Percentiles rank a stretch among this genome's conserved stretches.
phyloP scores from a whole-genome alignment of 64 coral and sea anemone genomes.

The Orbicella faveolata region DNA sequence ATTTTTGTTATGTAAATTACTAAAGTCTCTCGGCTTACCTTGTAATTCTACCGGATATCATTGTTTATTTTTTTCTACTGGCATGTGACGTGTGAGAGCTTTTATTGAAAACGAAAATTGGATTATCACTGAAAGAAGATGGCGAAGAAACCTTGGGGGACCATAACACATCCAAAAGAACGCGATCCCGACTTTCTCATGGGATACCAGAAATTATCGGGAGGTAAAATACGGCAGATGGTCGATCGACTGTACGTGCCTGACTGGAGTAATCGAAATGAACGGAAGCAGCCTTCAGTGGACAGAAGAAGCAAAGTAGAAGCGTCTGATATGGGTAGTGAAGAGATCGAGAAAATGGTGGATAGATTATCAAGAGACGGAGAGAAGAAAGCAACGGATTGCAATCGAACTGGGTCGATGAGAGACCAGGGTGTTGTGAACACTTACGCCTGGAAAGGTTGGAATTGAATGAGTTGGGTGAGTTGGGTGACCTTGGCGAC shows the following conservation, averaged over 20 bases:
- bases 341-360: constrained; percentile 72
- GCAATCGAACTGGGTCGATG: constrained; percentile 94
- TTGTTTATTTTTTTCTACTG: background rate
- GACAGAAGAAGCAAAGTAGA: constrained; percentile 55
- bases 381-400: constrained; percentile 69
- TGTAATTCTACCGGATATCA: background rate
- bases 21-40: background rate
- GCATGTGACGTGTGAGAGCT: background rate
- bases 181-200: constrained; percentile 69
- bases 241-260: constrained; percentile 72
- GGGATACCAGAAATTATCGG: constrained; percentile 70
- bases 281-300: constrained; percentile 39
- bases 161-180: constrained; percentile 93
- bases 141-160: constrained; percentile 90
- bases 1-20: constrained; percentile 13
- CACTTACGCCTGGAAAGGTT: constrained; percentile 94
- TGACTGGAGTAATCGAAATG: constrained; percentile 69
- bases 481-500: background rate
- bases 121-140: constrained; percentile 5
- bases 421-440: constrained; percentile 80
- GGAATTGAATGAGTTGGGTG: constrained; percentile 26
- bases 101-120: background rate
- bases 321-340: constrained; percentile 33
- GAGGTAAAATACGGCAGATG: constrained; percentile 48
- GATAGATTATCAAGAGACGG: constrained; percentile 71